A percentile compares a stretch with the other conserved stretches of the same genome.
Evolutionary conservation across 2,113 vertebrate species (phyloP).

Genomic region (Platycercus adscitus): DNA sequence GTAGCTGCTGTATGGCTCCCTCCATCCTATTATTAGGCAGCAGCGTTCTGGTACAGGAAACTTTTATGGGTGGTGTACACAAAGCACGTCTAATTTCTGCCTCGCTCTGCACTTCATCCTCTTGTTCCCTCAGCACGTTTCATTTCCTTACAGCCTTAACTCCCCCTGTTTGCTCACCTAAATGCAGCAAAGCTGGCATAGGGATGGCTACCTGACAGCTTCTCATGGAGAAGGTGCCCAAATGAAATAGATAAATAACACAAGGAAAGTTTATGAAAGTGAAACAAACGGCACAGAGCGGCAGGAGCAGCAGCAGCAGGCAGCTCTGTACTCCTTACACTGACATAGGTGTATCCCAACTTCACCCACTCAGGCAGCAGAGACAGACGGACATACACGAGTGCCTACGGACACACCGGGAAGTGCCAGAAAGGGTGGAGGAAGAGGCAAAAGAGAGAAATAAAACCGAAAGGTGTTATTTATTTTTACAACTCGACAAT

Average conservation of each 20-base stretch:
- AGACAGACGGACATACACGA: not conserved
- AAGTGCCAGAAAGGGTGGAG: not conserved
- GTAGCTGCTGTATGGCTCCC: constrained; percentile 38
- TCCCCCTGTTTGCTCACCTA: constrained; percentile 28
- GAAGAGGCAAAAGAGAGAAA: not conserved
- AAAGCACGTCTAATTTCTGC: constrained; percentile 49
- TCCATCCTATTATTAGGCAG: constrained; percentile 26
- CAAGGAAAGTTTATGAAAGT: constrained; percentile 71
- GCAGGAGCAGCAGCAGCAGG: constrained; percentile 26
- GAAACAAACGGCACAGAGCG: constrained; percentile 38
- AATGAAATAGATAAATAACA: constrained; percentile 36
- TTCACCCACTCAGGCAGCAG: constrained; percentile 1
- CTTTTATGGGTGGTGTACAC: constrained; percentile 34
- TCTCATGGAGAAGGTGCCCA: constrained; percentile 46
- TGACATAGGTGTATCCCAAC: constrained; percentile 71
- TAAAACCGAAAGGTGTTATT: not conserved
- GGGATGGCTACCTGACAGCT: constrained; percentile 37
- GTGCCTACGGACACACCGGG: rapidly evolving
- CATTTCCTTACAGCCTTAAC: constrained; percentile 17
- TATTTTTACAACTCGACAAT: constrained; percentile 59
- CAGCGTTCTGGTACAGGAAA: constrained; percentile 37
- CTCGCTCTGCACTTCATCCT: not conserved
- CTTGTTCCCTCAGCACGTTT: constrained; percentile 21
- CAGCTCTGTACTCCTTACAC: constrained; percentile 18
- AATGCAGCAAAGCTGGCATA: constrained; percentile 14